Conservation (phyloP, 2,888 invertebrate genomes). For the Monoplex corrugatus region DNA sequence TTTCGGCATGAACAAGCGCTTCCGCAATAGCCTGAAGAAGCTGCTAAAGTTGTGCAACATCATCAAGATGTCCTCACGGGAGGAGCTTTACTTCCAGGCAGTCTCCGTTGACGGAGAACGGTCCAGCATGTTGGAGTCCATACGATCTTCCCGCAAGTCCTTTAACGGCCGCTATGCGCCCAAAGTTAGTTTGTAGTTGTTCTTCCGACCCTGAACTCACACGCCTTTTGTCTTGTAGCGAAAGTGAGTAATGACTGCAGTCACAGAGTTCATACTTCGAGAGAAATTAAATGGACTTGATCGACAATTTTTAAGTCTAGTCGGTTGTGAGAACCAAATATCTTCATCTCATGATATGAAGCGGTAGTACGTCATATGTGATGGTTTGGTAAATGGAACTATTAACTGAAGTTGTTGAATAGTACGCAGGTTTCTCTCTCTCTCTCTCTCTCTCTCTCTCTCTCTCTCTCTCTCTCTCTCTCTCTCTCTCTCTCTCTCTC, state of each 20-base stretch:
- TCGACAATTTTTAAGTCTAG: too few species aligned
- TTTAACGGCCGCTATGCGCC: slow-evolving; percentile 35
- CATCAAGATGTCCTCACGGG: slow-evolving; percentile 39
- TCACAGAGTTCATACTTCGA: too few species aligned
- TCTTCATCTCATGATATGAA: too few species aligned
- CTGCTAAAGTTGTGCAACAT: slow-evolving; percentile 53
- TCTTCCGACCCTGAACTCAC: not conserved
- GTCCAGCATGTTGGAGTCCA: slow-evolving; percentile 49
- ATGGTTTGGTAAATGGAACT: too few species aligned
- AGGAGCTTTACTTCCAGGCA: slow-evolving; percentile 46
- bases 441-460: slow-evolving; percentile 25
- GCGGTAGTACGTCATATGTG: too few species aligned
- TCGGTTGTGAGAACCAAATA: too few species aligned
- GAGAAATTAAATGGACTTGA: too few species aligned
- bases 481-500: slow-evolving; percentile 40
- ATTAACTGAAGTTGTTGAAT: too few species aligned
- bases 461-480: slow-evolving; percentile 45
- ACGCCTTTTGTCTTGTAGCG: not conserved
- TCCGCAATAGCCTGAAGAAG: slow-evolving; percentile 73
- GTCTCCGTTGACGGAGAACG: slow-evolving; percentile 44
- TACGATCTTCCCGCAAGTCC: slow-evolving; percentile 13
- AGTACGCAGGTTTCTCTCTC: not conserved
- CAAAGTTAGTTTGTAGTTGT: slow-evolving; percentile 17
- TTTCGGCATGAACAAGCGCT: slow-evolving; percentile 79
- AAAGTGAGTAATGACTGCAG: too few species aligned